Conservation (phyloP, 2,797 vertebrate genomes). For the Tachyglossus aculeatus region DNA sequence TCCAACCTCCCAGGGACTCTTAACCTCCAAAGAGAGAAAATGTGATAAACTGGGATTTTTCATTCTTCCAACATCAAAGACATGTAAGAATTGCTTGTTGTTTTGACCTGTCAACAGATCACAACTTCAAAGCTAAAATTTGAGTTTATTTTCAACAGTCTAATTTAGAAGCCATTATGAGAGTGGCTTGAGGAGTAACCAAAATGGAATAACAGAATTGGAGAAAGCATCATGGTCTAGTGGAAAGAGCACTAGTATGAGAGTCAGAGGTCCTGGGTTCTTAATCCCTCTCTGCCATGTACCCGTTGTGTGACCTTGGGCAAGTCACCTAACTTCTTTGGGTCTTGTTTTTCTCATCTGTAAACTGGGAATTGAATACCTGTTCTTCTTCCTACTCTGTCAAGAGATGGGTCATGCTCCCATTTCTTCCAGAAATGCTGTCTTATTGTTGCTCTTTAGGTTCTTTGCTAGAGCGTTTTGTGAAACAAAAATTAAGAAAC, state of each 20-base stretch:
- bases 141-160: not conserved
- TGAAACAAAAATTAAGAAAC: not conserved
- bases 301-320: not conserved
- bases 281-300: not conserved
- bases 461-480: not conserved
- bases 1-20: not conserved
- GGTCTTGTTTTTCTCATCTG: too few relatives aligned
- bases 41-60: not conserved
- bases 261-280: too few relatives aligned
- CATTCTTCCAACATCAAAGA: not conserved
- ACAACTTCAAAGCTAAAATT: not conserved
- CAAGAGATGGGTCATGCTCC: too few relatives aligned
- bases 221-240: not conserved
- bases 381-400: too few relatives aligned
- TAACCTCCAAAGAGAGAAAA: not conserved
- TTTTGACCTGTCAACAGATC: accelerated
- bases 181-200: not conserved
- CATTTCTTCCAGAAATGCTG: too few relatives aligned
- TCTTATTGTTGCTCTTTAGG: too few relatives aligned
- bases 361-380: too few relatives aligned
- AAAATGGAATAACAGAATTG: not conserved
- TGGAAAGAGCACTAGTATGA: not conserved
- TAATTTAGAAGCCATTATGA: not conserved
- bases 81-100: accelerated
- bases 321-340: not conserved